phyloP scores from a whole-genome alignment of 2,797 vertebrate species.

The Lophotriccus pileatus region DNA sequence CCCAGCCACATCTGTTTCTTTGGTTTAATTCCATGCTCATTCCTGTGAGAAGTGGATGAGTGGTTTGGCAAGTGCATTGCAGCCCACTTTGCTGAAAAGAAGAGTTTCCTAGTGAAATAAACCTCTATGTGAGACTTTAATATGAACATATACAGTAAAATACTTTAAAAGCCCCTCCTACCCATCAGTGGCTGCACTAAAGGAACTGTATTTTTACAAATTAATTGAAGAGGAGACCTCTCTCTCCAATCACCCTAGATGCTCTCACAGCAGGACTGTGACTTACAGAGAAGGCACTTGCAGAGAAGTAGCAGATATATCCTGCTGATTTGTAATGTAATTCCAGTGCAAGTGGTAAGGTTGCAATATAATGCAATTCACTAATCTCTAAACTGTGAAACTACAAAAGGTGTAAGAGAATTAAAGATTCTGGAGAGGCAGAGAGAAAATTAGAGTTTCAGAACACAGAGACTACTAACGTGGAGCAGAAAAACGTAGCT shows the following conservation, averaged over 20 bases:
- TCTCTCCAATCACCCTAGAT: neutral
- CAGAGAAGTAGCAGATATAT: neutral
- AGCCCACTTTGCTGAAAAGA: neutral
- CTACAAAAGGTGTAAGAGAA: neutral
- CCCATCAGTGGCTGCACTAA: neutral
- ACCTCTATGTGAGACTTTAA: neutral
- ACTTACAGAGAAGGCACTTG: neutral
- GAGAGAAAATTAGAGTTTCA: neutral
- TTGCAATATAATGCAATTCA: neutral
- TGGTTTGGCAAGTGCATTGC: neutral
- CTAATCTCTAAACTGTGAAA: neutral
- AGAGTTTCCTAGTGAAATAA: neutral
- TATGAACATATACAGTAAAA: neutral
- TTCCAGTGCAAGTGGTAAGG: neutral
- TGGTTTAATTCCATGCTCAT: neutral
- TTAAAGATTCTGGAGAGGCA: neutral
- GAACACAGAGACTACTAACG: neutral
- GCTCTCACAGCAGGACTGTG: neutral
- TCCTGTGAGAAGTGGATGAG: neutral
- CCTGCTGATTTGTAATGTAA: neutral
- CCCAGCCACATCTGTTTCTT: constrained; percentile 18
- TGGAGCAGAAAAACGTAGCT: neutral
- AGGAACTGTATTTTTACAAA: neutral
- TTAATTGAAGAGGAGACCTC: neutral
- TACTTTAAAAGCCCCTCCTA: neutral